Base-by-base conservation (phyloP, 2,797 vertebrate genomes). In the Pangasius larnaudii region DNA sequence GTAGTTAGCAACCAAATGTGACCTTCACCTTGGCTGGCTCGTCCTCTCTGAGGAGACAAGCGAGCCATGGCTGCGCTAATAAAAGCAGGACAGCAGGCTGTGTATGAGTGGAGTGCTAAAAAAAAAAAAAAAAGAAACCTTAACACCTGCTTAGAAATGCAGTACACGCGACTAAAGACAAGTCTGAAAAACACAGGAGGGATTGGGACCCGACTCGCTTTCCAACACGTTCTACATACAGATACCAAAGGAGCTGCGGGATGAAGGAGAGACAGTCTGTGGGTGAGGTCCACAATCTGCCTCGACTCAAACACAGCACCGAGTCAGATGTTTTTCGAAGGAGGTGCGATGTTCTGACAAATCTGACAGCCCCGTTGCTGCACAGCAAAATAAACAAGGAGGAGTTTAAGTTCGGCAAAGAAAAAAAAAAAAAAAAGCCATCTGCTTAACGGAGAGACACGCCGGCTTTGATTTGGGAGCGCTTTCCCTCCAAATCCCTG, bases 301-400 rank as follows among this genome's bases (percentile, higher is more conserved):
- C 79, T 89, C 84, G 14, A 22, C 74, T 46, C 51, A 67, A 89
- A 88, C 77, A 10, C 39, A 5, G 18, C 77, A 13, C 13, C 36
- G 30, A 86, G 63, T 78, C 51, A n/a, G 51, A 83, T 74, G 63
- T 88, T 56, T 67, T 19, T 56, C 30, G 61, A 49, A 36, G 74
- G 77, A 63, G 42, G 65, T 63, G 63, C 19, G 18, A 81, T 18
- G 85, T 81, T 75, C 59, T 71, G n/a, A 77, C 71, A 59, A n/a
- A 59, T 63, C 86, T 86, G 78, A 80, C 87, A 87, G 87, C 33
- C 85, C 65, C 11, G 51, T 85, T 42, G 27, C 77, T n/a, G 63
- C 27, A 6, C 72, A 75, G 59, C 78, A 59, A 88, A 85, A 86
- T 11, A 77, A 85, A 89, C 83, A 86, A 30, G 0, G 74, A 82